Percentiles rank a stretch among this genome's conserved stretches.
phyloP scores from a whole-genome alignment of 2,888 invertebrate genomes.

The Germaria angustata region DNA sequence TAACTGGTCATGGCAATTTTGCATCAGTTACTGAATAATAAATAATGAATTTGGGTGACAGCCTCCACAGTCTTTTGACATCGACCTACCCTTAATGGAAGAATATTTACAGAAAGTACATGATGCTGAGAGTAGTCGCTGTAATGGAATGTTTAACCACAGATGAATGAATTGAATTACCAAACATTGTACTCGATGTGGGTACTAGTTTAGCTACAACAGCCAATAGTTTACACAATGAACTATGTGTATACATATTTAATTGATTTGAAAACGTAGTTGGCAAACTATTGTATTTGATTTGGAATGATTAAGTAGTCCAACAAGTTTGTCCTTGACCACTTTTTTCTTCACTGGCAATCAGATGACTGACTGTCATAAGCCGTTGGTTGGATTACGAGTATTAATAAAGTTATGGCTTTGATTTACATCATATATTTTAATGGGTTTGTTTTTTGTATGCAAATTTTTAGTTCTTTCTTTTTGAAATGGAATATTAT shows the following conservation, averaged over 20 bases:
- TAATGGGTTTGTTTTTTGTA: neutral
- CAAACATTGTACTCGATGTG: neutral
- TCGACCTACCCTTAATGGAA: too few species aligned
- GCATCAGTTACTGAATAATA: too few species aligned
- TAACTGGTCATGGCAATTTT: too few species aligned
- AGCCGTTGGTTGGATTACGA: neutral
- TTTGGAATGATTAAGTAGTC: slow-evolving; percentile 42
- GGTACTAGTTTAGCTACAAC: neutral
- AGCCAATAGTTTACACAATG: neutral
- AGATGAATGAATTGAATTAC: slow-evolving; percentile 40
- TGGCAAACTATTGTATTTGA: slow-evolving; percentile 20
- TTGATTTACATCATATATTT: neutral
- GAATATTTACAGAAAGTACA: neutral
- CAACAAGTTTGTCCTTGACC: slow-evolving; percentile 44
- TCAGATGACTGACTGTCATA: neutral
- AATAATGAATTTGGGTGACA: too few species aligned
- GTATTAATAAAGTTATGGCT: neutral
- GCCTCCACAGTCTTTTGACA: too few species aligned
- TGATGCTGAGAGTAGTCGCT: neutral
- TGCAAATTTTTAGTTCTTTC: neutral
- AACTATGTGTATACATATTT: neutral
- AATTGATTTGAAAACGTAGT: slow-evolving; percentile 11
- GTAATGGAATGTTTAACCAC: slow-evolving; percentile 37
- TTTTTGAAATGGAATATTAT: neutral
- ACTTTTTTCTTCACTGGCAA: neutral